Percentiles rank a stretch among this genome's conserved stretches.
These are phyloP conservation scores for Notospermus geniculatus DNA, from an alignment of 1,140 invertebrate genomes.

Conservation along the genomic window DNA sequence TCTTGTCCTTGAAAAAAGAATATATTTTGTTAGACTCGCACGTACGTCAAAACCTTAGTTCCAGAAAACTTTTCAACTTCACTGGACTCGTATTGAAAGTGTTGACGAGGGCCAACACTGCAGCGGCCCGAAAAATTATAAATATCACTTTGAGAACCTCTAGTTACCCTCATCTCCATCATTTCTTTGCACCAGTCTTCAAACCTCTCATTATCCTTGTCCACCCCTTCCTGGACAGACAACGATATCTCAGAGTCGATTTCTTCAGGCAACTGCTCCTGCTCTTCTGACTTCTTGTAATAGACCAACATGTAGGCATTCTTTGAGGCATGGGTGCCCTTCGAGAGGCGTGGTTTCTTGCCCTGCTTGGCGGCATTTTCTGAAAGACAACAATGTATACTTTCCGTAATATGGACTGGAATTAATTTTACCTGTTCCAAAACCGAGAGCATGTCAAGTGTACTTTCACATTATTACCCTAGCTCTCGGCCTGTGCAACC, in stretches of 20 bases:
- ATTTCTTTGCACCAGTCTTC: conserved; percentile 53
- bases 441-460: no score
- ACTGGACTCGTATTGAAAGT: no score
- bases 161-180: conserved; percentile 43
- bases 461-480: no score
- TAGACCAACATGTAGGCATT: conserved; percentile 72
- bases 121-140: no score
- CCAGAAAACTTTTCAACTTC: no score
- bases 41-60: no score
- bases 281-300: conserved; percentile 19
- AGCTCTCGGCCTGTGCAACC: no score
- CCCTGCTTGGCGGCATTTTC: conserved; percentile 1
- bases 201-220: conserved; percentile 55
- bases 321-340: conserved; percentile 55
- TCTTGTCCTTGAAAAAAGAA: conserved; percentile 48
- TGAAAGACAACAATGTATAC: no score
- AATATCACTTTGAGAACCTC: no score
- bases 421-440: no score
- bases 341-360: conserved; percentile 34
- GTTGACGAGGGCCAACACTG: no score
- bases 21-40: not conserved
- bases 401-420: no score
- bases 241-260: conserved; percentile 29
- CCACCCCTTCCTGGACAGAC: conserved; percentile 44
- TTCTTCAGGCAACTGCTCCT: not conserved